Evolutionary conservation across 2,888 invertebrate species (phyloP).

Genomic region (Zhuqinia jingwanae): DNA sequence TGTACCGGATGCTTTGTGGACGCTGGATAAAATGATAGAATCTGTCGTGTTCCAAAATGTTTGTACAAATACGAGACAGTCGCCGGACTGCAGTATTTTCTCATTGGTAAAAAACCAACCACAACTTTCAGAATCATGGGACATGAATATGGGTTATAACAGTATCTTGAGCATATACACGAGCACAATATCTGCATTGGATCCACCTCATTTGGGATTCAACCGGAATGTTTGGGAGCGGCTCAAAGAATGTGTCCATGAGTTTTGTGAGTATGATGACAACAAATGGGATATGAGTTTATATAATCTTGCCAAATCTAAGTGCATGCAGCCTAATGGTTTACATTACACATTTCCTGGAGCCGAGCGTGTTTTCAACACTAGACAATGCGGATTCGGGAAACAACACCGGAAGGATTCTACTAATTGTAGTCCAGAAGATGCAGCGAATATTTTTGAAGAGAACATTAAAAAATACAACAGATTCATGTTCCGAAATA

Average conservation of each 20-base stretch:
- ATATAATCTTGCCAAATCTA: neutral
- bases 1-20: neutral
- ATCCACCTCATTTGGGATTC: neutral
- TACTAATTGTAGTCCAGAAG: too few relatives aligned
- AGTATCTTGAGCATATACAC: too few relatives aligned
- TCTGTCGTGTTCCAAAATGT: neutral
- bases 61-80: neutral
- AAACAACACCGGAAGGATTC: too few relatives aligned
- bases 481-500: too few relatives aligned
- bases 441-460: too few relatives aligned
- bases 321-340: neutral
- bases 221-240: neutral
- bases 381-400: neutral
- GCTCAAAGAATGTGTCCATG: neutral
- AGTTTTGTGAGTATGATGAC: constrained; percentile 6
- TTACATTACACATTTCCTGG: neutral
- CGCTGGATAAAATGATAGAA: neutral
- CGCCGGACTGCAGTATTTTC: neutral
- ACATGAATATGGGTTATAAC: neutral
- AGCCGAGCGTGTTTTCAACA: neutral
- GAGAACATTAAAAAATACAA: too few relatives aligned
- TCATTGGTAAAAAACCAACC: neutral
- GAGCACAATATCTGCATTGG: too few relatives aligned
- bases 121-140: neutral
- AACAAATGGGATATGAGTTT: neutral